Conservation (phyloP, 92 coral and sea anemone species). For the Ricordea florida region DNA sequence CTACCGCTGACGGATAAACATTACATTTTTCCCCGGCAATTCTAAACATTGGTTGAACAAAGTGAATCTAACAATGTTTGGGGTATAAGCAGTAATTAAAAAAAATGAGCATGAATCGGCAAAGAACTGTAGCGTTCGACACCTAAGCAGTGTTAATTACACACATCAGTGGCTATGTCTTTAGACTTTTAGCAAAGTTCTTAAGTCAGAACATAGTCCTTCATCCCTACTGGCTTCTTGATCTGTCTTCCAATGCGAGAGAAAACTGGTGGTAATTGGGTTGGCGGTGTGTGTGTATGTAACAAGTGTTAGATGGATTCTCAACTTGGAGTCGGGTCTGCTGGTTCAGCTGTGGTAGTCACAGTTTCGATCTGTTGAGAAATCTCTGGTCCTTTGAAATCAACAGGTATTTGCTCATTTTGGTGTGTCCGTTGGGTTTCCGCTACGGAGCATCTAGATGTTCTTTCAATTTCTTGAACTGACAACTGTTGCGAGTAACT, state of each 20-base stretch:
- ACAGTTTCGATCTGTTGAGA: neutral
- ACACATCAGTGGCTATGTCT: neutral
- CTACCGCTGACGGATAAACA: no score
- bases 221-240: neutral
- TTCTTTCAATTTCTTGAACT: neutral
- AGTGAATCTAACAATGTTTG: no score
- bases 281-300: neutral
- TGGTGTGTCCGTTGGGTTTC: neutral
- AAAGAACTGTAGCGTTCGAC: no score
- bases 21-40: no score
- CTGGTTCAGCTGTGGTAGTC: neutral
- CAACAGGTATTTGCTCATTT: neutral
- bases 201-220: constrained; percentile 5
- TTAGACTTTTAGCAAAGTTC: neutral
- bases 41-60: no score
- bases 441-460: neutral
- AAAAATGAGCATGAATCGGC: no score
- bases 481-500: constrained; percentile 18
- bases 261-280: neutral
- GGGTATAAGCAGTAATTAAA: no score
- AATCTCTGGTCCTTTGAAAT: neutral
- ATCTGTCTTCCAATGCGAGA: neutral
- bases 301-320: no score
- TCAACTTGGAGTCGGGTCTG: neutral
- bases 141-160: no score